Evolutionary conservation across 2,113 vertebrate genomes (phyloP), one percentile per base, ranked within the genome.

Genomic region (Brachirus orientalis): DNA sequence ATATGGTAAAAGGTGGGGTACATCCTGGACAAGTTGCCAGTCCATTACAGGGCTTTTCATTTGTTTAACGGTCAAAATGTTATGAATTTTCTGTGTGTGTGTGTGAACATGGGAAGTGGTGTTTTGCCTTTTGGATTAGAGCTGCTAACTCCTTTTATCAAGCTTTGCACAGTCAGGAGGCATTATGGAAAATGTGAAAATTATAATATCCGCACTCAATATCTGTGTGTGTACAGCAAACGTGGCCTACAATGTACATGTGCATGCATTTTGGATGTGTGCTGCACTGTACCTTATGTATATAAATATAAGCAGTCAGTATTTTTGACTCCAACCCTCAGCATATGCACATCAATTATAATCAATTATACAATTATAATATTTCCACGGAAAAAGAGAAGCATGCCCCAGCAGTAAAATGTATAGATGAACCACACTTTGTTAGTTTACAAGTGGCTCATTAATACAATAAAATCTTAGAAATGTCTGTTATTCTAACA

Each of bases 361-460:
- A 61, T 57, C 65, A 17, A n/a, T n/a, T n/a, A n/a, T n/a, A n/a
- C n/a, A n/a, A n/a, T n/a, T n/a, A n/a, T n/a, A n/a, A n/a, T 28
- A 28, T 28, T 65, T 72, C 75, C 37, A 64, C n/a, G 6, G 67
- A 63, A 72, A 75, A 72, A 66, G 28, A 80, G 66, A 72, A 80
- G 83, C 79, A 79, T 86, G 86, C 89, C 86, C 77, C 78, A 83
- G 84, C 82, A 86, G 57, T 61, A 71, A 63, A 62, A 55, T 75
- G 65, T 82, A 80, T 79, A 69, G 79, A 36, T 68, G 58, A 58
- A 56, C 4, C 62, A 78, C 72, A 75, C 75, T 76, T 83, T 83
- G 77, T 82, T 70, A 83, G 79, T 60, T 61, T 72, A 86, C 71
- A 75, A 71, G 73, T 59, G 46, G 47, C 69, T 50, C 69, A 69